Base-by-base conservation (phyloP, 2,888 invertebrate species). In the Coecobrya sp. region DNA sequence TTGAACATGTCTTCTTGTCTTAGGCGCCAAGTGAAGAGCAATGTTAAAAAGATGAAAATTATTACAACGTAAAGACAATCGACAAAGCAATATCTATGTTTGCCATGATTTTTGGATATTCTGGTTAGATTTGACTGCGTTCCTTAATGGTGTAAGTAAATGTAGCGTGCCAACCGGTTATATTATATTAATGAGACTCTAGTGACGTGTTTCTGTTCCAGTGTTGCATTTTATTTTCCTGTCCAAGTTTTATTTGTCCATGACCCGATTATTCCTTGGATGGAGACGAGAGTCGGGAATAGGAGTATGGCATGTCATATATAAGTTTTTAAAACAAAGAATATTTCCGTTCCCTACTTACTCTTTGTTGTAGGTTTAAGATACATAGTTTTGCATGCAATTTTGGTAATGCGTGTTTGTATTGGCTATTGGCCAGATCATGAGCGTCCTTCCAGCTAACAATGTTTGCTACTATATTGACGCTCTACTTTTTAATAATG, bases 201-300 rank as follows among this genome's bases (percentile, higher is more conserved):
- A 19, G 59, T 25, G n/a, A 19, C 7, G 25, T 65, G 62, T 22
- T 65, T 25, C 19, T 25, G 62, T 22, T 65, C 13, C 25, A 30
- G 68, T 68, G 4, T 30, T 68, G 13, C 27, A 27, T 68, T 65
- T 68, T 68, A 27, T 30, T 68, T 68, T 30, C 68, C 68, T 68
- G 27, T 68, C 68, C 68, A 55, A 27, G 4, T 68, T 68, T 68
- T 68, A 13, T 68, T 10, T 68, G 27, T 68, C 68, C 68, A 13
- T 68, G 68, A 68, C 68, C 68, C 16, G 27, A 68, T 68, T 36
- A 36, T 36, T 30, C 30, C 16, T 30, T 25, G 68, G 36, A 36
- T 36, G 36, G 10, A 2, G 68, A 27, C 68, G 27, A 30, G 11
- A 59, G 7, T 59, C 7, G 68, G 13, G 68, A 68, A 30, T 27